These are phyloP conservation scores for Eudasyphora cyanicolor DNA, from an alignment of 2,888 invertebrate species.

Conservation along the genomic window DNA sequence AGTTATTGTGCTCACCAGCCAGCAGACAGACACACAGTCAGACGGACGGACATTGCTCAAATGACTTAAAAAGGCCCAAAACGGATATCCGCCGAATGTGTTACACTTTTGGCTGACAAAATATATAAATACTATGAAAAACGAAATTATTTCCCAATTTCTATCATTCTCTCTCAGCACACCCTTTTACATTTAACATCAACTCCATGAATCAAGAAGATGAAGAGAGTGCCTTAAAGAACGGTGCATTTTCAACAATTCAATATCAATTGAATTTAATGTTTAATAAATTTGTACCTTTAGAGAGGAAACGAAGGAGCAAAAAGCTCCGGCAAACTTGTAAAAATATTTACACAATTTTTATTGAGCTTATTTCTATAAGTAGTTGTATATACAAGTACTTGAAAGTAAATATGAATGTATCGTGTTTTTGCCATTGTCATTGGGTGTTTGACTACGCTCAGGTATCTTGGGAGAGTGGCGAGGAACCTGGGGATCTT, in stretches of 20 bases:
- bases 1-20: no score
- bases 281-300: slow-evolving; percentile 52
- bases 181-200: not conserved
- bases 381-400: not conserved
- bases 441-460: no score
- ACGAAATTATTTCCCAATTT: not conserved
- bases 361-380: slow-evolving; percentile 36
- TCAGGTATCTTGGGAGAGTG: no score
- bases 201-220: not conserved
- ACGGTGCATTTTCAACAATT: slow-evolving; percentile 50
- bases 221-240: not conserved
- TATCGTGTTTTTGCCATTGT: no score
- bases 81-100: no score
- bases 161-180: not conserved
- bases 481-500: no score
- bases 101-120: no score
- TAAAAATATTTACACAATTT: slow-evolving; percentile 43
- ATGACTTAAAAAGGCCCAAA: no score
- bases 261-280: slow-evolving; percentile 60
- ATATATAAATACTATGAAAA: no score
- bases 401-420: no score
- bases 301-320: not conserved
- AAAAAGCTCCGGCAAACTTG: slow-evolving; percentile 5
- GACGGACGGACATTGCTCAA: no score
- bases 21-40: no score